Percentiles rank a stretch among this genome's conserved stretches.
These are phyloP conservation scores for Drosophila maculinotata DNA, from an alignment of 2,888 invertebrate species.

Conservation along the genomic window DNA sequence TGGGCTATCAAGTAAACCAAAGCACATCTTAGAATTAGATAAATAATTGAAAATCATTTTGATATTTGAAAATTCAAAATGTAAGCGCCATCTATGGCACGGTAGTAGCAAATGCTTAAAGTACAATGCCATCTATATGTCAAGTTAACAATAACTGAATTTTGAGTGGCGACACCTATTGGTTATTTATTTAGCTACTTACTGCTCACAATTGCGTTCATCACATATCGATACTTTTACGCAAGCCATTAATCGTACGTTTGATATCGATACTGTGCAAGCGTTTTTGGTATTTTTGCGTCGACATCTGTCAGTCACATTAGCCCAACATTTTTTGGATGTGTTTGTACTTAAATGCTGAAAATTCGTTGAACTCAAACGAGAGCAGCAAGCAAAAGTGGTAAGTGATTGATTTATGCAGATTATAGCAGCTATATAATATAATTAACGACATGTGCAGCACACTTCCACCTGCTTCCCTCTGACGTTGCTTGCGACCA, in stretches of 20 bases:
- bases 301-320: background rate
- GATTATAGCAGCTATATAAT: background rate
- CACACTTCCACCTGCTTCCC: constrained; percentile 8
- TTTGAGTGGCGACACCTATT: background rate
- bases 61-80: too few relatives aligned
- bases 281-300: background rate
- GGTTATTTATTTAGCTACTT: background rate
- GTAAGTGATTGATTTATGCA: background rate
- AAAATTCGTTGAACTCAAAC: background rate
- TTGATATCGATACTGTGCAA: rapidly evolving
- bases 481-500: constrained; percentile 11
- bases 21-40: too few relatives aligned
- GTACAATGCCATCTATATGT: background rate
- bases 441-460: background rate
- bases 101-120: background rate
- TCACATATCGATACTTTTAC: background rate
- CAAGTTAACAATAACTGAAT: background rate
- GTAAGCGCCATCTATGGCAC: constrained; percentile 2
- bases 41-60: too few relatives aligned
- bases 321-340: background rate
- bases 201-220: background rate
- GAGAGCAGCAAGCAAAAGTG: background rate
- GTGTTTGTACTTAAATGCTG: background rate
- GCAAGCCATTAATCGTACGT: background rate
- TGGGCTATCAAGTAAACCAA: too few relatives aligned